Conservation (phyloP, 2,113 vertebrate genomes). For the Pteronura brasiliensis region DNA sequence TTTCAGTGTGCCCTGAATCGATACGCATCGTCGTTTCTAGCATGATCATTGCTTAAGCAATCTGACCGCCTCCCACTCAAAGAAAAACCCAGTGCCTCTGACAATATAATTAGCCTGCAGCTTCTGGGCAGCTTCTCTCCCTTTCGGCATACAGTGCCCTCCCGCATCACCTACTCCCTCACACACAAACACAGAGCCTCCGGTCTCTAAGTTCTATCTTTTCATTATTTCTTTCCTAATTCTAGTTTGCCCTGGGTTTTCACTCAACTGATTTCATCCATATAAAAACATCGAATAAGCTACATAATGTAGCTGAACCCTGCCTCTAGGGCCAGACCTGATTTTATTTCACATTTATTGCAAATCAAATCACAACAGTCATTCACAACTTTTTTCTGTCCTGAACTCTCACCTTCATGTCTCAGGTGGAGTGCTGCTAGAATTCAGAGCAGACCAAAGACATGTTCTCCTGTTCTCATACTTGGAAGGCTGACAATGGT, state of each 20-base stretch:
- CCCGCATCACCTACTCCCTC: too few relatives aligned
- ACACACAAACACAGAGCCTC: background rate
- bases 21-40: background rate
- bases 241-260: constrained; percentile 29
- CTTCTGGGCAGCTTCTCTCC: background rate
- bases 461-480: background rate
- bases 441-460: too few relatives aligned
- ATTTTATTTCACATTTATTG: constrained; percentile 18
- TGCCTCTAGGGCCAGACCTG: background rate
- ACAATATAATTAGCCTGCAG: background rate
- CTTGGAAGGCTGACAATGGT: background rate
- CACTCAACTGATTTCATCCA: constrained; percentile 40
- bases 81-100: background rate
- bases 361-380: background rate
- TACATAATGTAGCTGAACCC: background rate
- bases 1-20: background rate
- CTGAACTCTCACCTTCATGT: background rate
- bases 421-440: background rate
- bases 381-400: background rate
- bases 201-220: background rate
- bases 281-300: constrained; percentile 26
- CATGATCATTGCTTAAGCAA: background rate
- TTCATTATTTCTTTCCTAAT: background rate
- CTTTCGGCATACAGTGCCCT: background rate
- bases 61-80: background rate